These are phyloP conservation scores for Frankliniella intonsa DNA, from an alignment of 2,888 invertebrate genomes.

Conservation along the genomic window DNA sequence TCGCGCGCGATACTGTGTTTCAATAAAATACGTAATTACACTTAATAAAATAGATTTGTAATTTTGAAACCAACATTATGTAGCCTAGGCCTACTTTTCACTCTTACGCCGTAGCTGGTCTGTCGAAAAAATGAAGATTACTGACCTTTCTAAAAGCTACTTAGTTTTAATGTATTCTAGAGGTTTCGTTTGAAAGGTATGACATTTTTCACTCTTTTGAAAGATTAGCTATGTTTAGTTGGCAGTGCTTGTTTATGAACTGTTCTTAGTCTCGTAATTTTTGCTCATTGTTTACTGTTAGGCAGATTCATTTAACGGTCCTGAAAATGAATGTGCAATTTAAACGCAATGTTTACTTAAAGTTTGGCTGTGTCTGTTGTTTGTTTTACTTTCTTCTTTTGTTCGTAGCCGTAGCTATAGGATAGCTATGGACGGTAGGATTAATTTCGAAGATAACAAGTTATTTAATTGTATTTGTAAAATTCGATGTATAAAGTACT, in stretches of 20 bases:
- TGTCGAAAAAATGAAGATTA: conserved; percentile 19
- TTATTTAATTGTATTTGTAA: conserved; percentile 24
- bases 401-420: conserved; percentile 22
- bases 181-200: not conserved
- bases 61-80: conserved; percentile 8
- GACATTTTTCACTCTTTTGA: conserved; percentile 20
- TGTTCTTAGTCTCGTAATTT: conserved; percentile 23
- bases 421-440: conserved; percentile 13
- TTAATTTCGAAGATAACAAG: conserved; percentile 24
- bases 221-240: conserved; percentile 25
- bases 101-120: conserved; percentile 20
- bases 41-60: conserved; percentile 5
- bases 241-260: conserved; percentile 22
- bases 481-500: conserved; percentile 12
- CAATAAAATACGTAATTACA: conserved; percentile 15
- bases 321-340: conserved; percentile 25
- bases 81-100: conserved; percentile 21
- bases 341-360: conserved; percentile 25
- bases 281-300: conserved; percentile 25
- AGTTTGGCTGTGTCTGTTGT: conserved; percentile 26
- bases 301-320: conserved; percentile 22
- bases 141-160: conserved; percentile 16
- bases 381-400: conserved; percentile 27
- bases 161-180: conserved; percentile 18
- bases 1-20: conserved; percentile 14